These are phyloP conservation scores for Lindbergichthys nudifrons DNA, from an alignment of 2,797 vertebrate species.

Conservation along the genomic window DNA sequence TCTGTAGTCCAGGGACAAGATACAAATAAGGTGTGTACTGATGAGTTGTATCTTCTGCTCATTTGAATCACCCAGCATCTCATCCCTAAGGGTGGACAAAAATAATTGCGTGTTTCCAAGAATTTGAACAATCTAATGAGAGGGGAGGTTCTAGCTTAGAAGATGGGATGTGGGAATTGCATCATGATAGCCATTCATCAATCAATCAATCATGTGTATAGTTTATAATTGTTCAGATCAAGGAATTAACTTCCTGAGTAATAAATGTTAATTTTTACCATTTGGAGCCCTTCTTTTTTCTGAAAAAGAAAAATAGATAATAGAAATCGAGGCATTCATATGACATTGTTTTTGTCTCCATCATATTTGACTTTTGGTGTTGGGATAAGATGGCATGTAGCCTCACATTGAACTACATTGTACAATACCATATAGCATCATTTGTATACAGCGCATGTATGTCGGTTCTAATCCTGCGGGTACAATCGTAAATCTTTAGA, in stretches of 20 bases:
- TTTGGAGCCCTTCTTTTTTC: neutral
- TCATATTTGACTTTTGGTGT: neutral
- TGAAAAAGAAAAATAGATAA: neutral
- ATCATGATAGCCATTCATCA: slow-evolving; percentile 2
- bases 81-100: slow-evolving; percentile 7
- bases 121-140: slow-evolving; percentile 5
- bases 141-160: neutral
- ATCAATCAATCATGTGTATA: neutral
- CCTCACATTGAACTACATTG: neutral
- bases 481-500: slow-evolving; percentile 18
- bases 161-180: neutral
- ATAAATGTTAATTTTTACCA: neutral
- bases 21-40: neutral
- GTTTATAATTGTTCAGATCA: slow-evolving; percentile 4
- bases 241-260: neutral
- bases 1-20: neutral
- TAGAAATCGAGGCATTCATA: neutral
- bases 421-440: neutral
- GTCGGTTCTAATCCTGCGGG: slow-evolving; percentile 8
- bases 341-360: neutral
- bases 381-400: neutral
- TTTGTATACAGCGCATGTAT: slow-evolving; percentile 1
- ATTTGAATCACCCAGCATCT: slow-evolving; percentile 4
- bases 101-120: slow-evolving; percentile 22
- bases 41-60: neutral